phyloP scores from a whole-genome alignment of 92 coral and sea anemone genomes.

The Heteractis magnifica region DNA sequence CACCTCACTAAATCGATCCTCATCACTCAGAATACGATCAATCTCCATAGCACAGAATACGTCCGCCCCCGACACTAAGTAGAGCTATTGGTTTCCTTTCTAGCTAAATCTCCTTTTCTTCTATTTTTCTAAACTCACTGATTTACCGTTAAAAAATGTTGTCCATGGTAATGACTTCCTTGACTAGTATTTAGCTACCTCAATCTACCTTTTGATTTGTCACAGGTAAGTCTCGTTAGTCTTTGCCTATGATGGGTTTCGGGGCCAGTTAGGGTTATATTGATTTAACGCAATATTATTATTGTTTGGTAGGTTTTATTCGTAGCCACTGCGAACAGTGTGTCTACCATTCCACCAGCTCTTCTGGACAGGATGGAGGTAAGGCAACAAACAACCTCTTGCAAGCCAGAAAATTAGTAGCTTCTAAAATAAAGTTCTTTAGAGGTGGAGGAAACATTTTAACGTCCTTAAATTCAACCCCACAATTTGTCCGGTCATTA shows the following conservation, averaged over 20 bases:
- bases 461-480: no score
- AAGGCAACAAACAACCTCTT: neutral
- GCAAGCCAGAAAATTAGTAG: no score
- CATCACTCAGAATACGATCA: no score
- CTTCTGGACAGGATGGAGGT: constrained; percentile 92
- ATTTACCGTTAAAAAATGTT: neutral
- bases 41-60: no score
- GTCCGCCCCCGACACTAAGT: no score
- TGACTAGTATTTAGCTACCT: constrained; percentile 51
- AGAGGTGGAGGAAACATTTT: no score
- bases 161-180: constrained; percentile 1
- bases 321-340: constrained; percentile 80
- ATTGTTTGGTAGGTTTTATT: constrained; percentile 65
- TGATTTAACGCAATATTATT: neutral
- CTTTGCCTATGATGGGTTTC: neutral
- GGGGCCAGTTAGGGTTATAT: no score
- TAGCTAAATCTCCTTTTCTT: no score
- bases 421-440: no score
- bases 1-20: no score
- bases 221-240: constrained; percentile 60
- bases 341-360: constrained; percentile 79
- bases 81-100: no score
- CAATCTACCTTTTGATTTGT: constrained; percentile 80
- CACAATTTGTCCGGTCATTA: no score
- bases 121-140: neutral